These are phyloP conservation scores for Hyphantria cunea DNA, from an alignment of 1,140 invertebrate genomes.

Conservation along the genomic window DNA sequence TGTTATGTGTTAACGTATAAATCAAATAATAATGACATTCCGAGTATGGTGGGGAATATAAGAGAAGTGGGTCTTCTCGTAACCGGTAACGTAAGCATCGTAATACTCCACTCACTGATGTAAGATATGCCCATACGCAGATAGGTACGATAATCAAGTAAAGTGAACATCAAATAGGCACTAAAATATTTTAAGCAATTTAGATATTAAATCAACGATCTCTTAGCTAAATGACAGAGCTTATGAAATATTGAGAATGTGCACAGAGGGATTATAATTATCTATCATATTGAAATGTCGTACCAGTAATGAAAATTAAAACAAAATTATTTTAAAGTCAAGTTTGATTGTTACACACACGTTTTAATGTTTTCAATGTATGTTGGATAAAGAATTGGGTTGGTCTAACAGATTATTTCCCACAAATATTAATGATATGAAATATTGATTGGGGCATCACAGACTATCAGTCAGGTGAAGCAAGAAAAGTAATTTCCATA, in stretches of 20 bases:
- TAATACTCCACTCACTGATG: constrained; percentile 66
- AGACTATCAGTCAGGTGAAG: constrained; percentile 46
- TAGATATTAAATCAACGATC: no score
- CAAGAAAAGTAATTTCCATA: constrained; percentile 77
- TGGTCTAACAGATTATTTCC: constrained; percentile 2
- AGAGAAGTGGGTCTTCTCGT: constrained; percentile 24
- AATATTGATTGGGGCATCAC: constrained; percentile 30
- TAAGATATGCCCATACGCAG: constrained; percentile 40
- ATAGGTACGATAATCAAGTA: constrained; percentile 22
- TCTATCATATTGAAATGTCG: no score
- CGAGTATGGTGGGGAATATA: constrained; percentile 18
- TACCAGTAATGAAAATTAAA: no score
- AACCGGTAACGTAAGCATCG: constrained; percentile 54
- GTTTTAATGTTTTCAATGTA: background rate
- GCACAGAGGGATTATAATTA: no score
- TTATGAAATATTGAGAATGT: no score
- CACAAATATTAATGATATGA: constrained; percentile 20
- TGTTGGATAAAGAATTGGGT: background rate
- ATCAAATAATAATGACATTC: no score
- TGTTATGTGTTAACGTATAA: no score
- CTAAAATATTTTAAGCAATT: no score
- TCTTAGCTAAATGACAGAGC: no score
- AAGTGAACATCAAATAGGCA: background rate
- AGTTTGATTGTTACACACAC: background rate
- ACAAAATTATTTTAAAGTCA: background rate